Conservation (phyloP, 1,140 invertebrate species). For the Pogonognathellus flavescens region DNA sequence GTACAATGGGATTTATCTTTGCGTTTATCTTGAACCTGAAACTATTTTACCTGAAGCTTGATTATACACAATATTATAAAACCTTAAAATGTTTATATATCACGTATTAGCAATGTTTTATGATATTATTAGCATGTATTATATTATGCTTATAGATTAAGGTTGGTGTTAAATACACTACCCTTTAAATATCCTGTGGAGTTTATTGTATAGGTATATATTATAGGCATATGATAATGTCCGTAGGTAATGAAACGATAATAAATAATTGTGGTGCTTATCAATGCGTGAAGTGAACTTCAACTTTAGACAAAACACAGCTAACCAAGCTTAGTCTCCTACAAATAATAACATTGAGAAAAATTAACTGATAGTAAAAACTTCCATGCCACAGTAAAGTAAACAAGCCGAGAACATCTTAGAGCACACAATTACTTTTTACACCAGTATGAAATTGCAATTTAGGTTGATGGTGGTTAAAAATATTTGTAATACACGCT, state of each 20-base stretch:
- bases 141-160: background rate
- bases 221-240: background rate
- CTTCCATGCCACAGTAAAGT: background rate
- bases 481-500: too few relatives aligned
- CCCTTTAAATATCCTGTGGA: too few relatives aligned
- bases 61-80: background rate
- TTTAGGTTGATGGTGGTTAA: too few relatives aligned
- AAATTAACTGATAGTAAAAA: background rate
- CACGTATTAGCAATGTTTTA: background rate
- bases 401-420: constrained; percentile 7
- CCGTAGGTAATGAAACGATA: background rate
- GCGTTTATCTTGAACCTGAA: background rate
- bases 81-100: background rate
- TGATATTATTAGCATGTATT: background rate
- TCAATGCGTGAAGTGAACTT: constrained; percentile 41
- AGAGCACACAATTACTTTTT: background rate
- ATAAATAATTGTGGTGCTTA: constrained; percentile 24
- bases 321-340: background rate
- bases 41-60: constrained; percentile 13
- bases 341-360: background rate
- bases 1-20: constrained; percentile 9
- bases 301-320: constrained; percentile 1
- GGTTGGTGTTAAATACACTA: background rate
- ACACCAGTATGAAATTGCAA: too few relatives aligned
- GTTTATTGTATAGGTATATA: background rate